Evolutionary conservation across 2,797 vertebrate genomes (phyloP).

Genomic region (Sebastiscus tertius): DNA sequence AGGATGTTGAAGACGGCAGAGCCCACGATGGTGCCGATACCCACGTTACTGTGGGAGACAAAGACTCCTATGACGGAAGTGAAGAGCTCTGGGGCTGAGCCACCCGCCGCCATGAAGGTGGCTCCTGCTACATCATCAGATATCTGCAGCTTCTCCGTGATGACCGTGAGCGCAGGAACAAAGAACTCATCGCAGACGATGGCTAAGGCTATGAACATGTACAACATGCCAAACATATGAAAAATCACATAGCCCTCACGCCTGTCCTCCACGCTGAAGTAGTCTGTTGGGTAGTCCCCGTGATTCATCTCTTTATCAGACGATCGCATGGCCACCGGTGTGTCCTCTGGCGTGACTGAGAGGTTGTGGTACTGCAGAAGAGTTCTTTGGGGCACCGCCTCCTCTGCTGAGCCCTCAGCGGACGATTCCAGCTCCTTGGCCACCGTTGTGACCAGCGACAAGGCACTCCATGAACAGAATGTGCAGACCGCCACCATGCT

Average conservation of each 20-base stretch:
- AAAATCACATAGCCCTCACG: constrained; percentile 88
- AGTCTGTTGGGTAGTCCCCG: constrained; percentile 92
- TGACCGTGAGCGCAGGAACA: constrained; percentile 95
- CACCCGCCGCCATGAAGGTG: constrained; percentile 98
- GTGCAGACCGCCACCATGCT: constrained; percentile 87
- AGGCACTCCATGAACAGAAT: constrained; percentile 92
- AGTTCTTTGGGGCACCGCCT: constrained; percentile 85
- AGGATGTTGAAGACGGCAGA: constrained; percentile 98
- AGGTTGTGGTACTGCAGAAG: constrained; percentile 86
- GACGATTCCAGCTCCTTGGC: constrained; percentile 28
- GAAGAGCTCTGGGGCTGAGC: constrained; percentile 97
- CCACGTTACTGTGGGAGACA: constrained; percentile 95
- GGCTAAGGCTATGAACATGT: constrained; percentile 98
- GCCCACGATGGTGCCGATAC: constrained; percentile 97
- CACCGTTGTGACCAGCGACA: constrained; percentile 81
- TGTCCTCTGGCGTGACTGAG: constrained; percentile 63
- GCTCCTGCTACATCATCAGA: constrained; percentile 97
- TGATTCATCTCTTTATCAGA: constrained; percentile 73
- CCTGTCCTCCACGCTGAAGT: constrained; percentile 89
- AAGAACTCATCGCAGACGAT: constrained; percentile 98
- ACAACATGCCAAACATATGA: constrained; percentile 95
- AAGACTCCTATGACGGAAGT: constrained; percentile 97
- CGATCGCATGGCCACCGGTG: constrained; percentile 69
- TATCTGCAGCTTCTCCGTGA: constrained; percentile 93
- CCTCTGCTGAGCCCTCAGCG: constrained; percentile 56